These are phyloP conservation scores for Parapristionchus giblindavisi DNA, from an alignment of 2,888 invertebrate genomes.

Conservation along the genomic window DNA sequence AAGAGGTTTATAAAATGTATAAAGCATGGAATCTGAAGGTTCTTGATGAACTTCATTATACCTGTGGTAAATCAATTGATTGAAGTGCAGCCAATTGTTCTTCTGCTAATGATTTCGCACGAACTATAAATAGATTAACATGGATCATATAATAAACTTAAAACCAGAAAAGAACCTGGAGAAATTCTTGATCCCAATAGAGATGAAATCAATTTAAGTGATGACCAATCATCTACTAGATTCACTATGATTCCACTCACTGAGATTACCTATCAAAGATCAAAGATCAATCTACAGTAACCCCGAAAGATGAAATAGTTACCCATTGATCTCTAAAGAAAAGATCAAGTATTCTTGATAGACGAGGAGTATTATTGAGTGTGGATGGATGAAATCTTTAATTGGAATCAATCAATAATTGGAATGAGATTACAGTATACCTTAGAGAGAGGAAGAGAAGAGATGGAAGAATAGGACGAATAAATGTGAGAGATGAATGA, in stretches of 20 bases:
- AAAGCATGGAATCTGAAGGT: not conserved
- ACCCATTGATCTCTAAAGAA: constrained; percentile 40
- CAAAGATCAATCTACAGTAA: constrained; percentile 16
- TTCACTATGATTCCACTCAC: constrained; percentile 36
- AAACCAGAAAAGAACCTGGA: not conserved
- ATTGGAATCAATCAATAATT: not conserved
- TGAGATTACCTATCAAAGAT: constrained; percentile 34
- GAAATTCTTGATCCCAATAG: constrained; percentile 31
- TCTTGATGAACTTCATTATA: no score
- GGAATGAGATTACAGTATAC: not conserved
- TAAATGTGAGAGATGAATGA: constrained; percentile 14
- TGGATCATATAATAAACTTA: not conserved
- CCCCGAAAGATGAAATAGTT: not conserved
- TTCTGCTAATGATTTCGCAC: constrained; percentile 20
- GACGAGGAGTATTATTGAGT: constrained; percentile 25
- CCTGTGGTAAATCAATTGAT: constrained; percentile 30
- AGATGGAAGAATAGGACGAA: constrained; percentile 27
- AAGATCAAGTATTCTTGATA: constrained; percentile 35
- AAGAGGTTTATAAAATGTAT: not conserved
- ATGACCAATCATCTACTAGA: constrained; percentile 34
- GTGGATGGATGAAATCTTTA: constrained; percentile 29
- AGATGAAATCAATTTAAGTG: constrained; percentile 15
- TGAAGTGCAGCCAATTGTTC: constrained; percentile 18
- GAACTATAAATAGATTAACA: not conserved
- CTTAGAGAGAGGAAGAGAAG: constrained; percentile 35